Base-by-base conservation (phyloP, 1,140 invertebrate genomes). In the Mycetomoellerius zeteki region DNA sequence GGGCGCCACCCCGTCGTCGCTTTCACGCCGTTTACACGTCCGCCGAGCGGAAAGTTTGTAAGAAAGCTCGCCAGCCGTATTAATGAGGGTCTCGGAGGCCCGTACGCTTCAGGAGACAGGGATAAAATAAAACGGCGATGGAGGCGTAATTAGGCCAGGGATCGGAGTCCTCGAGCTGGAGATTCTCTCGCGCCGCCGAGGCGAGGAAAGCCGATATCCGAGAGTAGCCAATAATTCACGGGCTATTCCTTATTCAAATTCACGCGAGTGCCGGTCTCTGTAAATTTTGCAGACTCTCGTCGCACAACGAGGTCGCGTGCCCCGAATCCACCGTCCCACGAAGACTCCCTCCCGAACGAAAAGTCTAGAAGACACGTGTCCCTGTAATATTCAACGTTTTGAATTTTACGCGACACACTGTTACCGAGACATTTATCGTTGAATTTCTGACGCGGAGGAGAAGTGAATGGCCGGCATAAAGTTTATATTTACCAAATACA, bases 211-310 rank as follows among this genome's bases (percentile, higher is more conserved):
- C 78, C 85, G 88, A 91, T 88, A 86, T 91, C 87, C 84, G 84
- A 81, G 82, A 82, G 12, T 27, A 87, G 73, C 71, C 88, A 87
- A 92, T 89, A 88, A 91, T 91, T 90, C 86, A 86, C 82, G 77
- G 75, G 33, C 81, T 67, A 84, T 91, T 88, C 56, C 85, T 91
- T 91, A 91, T 91, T 91, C 88, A 90, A 90, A 89, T 71, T 72
- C 75, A 33, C 50, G 64, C 21, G 72, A 78, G 27, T 72, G 21
- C 50, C 30, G 12, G 80, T 54, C 33, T 43, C 16, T 30, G 27
- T 84, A 58, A 71, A 81, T 54, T 71, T 71, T 56, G 67, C 47
- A 54, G 64, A 6, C n/a, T 24, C 54, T 71, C 65, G 14, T 71
- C 78, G 14, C 47, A 8, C 43, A 50, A 62, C 24, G 12, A 27